These are phyloP conservation scores for Tragopan temminckii DNA, from an alignment of 2,797 vertebrate genomes.

Conservation along the genomic window DNA sequence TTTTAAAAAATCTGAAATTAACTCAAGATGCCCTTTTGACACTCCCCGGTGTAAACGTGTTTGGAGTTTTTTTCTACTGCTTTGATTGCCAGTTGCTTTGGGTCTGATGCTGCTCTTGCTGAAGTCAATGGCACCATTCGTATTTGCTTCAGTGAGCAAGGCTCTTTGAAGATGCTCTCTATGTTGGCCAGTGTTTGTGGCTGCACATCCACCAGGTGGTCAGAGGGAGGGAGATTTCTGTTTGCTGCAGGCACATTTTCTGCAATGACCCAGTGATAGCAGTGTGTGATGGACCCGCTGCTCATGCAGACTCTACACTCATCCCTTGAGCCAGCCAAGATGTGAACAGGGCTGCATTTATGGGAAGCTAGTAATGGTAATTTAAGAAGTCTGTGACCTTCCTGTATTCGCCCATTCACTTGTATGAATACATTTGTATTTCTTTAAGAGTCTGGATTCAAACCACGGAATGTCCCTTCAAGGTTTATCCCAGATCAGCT, in stretches of 20 bases:
- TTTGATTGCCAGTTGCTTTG: not conserved
- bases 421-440: rapidly evolving
- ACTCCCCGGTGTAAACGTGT: not conserved
- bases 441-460: not conserved
- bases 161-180: conserved; percentile 13
- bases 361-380: rapidly evolving
- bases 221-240: not conserved
- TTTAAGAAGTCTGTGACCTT: not conserved
- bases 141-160: not conserved
- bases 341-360: not conserved
- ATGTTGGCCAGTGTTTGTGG: rapidly evolving
- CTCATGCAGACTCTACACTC: not conserved
- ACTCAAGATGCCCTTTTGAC: not conserved
- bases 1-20: conserved; percentile 46
- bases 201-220: not conserved
- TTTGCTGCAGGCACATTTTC: not conserved
- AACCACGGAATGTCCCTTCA: not conserved
- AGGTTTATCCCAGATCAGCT: not conserved
- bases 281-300: not conserved
- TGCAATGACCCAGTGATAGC: rapidly evolving
- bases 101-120: not conserved
- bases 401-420: not conserved
- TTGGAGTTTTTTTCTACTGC: not conserved
- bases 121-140: not conserved
- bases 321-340: not conserved